A percentile compares a stretch with the other conserved stretches of the same genome.
phyloP scores from a whole-genome alignment of 2,888 invertebrate species.

The Podabrus alpinus region DNA sequence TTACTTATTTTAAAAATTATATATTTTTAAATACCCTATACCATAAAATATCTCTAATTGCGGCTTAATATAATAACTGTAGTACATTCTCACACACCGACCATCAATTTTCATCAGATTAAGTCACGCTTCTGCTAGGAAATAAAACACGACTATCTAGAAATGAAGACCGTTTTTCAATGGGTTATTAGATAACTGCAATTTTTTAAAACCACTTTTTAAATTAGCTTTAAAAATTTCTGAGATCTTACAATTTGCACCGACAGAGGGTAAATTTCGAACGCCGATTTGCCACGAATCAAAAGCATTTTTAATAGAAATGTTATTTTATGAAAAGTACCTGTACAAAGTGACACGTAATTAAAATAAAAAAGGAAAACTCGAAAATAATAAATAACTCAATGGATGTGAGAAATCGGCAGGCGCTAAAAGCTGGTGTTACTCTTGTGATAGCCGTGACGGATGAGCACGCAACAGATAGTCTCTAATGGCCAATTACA shows the following conservation, averaged over 20 bases:
- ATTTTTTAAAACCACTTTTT: not conserved
- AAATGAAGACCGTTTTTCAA: not conserved
- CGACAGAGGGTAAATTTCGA: slow-evolving; percentile 4
- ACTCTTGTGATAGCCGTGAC: slow-evolving; percentile 39
- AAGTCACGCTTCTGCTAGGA: not conserved
- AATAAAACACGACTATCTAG: not conserved
- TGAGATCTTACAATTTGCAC: slow-evolving; percentile 17
- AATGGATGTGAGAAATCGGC: slow-evolving; percentile 34
- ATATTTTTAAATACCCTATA: not conserved
- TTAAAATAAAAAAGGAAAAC: slow-evolving; percentile 35
- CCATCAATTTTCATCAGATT: not conserved
- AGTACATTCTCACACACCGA: not conserved
- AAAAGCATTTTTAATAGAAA: not conserved
- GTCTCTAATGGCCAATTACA: slow-evolving; percentile 41
- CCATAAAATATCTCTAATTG: not conserved
- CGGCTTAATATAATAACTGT: not conserved
- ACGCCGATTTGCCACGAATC: too few species aligned
- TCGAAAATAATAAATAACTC: slow-evolving; percentile 36
- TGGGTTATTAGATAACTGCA: not conserved
- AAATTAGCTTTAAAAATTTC: not conserved
- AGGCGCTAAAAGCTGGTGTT: slow-evolving; percentile 41
- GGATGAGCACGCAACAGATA: slow-evolving; percentile 42
- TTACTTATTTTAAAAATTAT: not conserved
- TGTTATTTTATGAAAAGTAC: not conserved
- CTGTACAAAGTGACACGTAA: slow-evolving; percentile 22